Evolutionary conservation across 2,888 invertebrate species (phyloP).

Genomic region (Patella pellucida): DNA sequence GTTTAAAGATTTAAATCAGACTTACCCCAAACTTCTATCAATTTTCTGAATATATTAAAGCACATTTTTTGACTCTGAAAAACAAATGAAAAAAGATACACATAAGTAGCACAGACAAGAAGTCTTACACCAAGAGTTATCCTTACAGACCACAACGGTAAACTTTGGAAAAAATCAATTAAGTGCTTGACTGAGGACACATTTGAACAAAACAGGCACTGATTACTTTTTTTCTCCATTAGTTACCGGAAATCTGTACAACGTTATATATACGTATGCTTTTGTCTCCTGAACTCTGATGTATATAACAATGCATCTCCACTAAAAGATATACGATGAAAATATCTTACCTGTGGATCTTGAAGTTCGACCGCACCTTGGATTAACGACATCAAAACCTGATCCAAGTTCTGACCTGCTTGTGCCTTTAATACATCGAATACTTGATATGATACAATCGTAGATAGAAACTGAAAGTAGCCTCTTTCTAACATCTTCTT

Average conservation of each 20-base stretch:
- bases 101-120: no score
- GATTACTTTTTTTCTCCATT: no score
- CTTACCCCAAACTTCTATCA: slow-evolving; percentile 73
- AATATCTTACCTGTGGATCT: slow-evolving; percentile 72
- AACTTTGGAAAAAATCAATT: no score
- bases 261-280: no score
- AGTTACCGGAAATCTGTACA: no score
- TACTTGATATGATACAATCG: slow-evolving; percentile 73
- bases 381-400: slow-evolving; percentile 73
- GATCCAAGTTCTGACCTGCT: slow-evolving; percentile 67
- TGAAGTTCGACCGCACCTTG: slow-evolving; percentile 74
- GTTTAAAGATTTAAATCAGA: neutral
- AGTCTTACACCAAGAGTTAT: no score
- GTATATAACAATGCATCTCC: no score
- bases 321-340: neutral
- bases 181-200: no score
- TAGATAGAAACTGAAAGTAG: slow-evolving; percentile 73
- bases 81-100: slow-evolving; percentile 8
- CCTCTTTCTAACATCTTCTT: slow-evolving; percentile 72
- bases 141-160: no score
- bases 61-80: slow-evolving; percentile 73
- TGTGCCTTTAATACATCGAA: slow-evolving; percentile 70
- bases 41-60: slow-evolving; percentile 71
- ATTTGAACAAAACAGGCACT: no score
- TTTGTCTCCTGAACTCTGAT: no score